Base-by-base conservation (phyloP, 35 echinoderm and acorn worm genomes). In the Ophioderma brevispina region DNA sequence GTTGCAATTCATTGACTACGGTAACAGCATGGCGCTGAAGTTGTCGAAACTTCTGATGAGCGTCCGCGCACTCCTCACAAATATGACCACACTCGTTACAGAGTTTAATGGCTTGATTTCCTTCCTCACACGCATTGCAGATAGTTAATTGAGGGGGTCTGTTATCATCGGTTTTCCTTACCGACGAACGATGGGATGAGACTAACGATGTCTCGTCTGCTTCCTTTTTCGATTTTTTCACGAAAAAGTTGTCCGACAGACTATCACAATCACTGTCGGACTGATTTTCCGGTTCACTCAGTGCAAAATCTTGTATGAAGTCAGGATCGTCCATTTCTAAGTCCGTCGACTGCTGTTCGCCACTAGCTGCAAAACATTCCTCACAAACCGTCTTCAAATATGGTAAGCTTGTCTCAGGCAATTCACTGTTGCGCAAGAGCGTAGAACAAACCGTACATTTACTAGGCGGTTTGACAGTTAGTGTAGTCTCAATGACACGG, bases 71-170 rank as follows among this genome's bases (percentile, higher is more conserved):
- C 28, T 70, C 59, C n/a, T 8, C 23, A 70, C 59, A 70, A 70
- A 70, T 70, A 70, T 70, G n/a, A 15, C 59, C 59, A 70, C 59
- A 70, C 59, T 70, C 59, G n/a, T 70, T 70, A 70, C 59, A 70
- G 15, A 25, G 23, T 70, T 70, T 70, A 25, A 8, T 8, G 2
- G 59, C 59, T 70, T 70, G 15, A 25, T 70, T 70, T 25, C 59
- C 59, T 70, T 70, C 59, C 15, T 70, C 59, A 70, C 59, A 70
- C 5, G 59, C 59, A 25, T 8, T 30, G 28, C 59, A 70, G 4
- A 70, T 70, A 13, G n/a, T 70, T 70, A 70, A 2, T 4, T 8
- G 59, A 1, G 59, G 15, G 2, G 59, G 2, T 13, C 59, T 6
- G 1, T 25, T 8, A 2, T 1, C 6, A 6, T 30, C 59, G 8